Base-by-base conservation (phyloP, 2,888 invertebrate genomes). In the Bembecia ichneumoniformis region DNA sequence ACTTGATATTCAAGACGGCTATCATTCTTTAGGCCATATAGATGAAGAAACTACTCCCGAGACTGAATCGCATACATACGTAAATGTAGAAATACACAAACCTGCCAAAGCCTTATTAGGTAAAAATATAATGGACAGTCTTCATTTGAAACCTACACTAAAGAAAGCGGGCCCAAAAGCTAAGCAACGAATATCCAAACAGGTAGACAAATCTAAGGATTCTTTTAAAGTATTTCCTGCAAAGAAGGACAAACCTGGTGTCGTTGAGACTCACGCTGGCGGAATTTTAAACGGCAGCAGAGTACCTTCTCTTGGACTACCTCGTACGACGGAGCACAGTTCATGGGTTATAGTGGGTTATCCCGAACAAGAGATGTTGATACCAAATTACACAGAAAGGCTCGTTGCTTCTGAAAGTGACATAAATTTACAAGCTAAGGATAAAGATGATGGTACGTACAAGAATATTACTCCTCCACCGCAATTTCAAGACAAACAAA, bases 91-190 rank as follows among this genome's bases (percentile, higher is more conserved):
- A 62, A 57, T 82, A 11, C 83, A 84, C 56, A 80, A 82, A 57
- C 84, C 84, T 1, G 59, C 76, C 10, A 83, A 84, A 64, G 84
- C 84, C 14, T 66, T 87, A 51, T 63, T 86, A 15, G 83, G 82
- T 3, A 86, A 87, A 60, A 88, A 87, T 55, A 82, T 88, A 11
- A 84, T 80, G 76, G 88, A 88, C 49, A 88, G 87, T 57, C 71
- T 88, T 9, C 74, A 88, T 52, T 64, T 87, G 49, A 87, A 87
- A 62, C 84, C 87, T 1, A 73, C 74, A 2, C 5, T 14, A 13
- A 87, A 88, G 58, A 87, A 87, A 67, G 65, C 71, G 10, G 87
- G 86, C 1, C 78, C 81, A 5, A 87, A 84, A 70, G 70, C 86
- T 7, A 88, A 87, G 58, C 87, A 87, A 53, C 74, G 87, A 48